Evolutionary conservation across 2,797 vertebrate genomes (phyloP).

Genomic region (Pogoniulus pusillus): DNA sequence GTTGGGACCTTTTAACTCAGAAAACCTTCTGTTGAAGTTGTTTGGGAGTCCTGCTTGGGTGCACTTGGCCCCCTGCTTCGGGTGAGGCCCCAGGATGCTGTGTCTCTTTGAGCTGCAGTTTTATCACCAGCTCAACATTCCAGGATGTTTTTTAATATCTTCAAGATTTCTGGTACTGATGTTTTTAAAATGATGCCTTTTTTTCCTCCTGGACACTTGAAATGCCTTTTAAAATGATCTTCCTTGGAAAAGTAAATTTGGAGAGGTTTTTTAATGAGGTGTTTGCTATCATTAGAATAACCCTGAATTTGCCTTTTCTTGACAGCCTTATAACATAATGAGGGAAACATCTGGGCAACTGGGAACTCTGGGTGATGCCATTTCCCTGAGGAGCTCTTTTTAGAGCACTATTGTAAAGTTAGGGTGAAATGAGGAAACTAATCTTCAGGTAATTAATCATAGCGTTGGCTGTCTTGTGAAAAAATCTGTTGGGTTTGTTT

Average conservation of each 20-base stretch:
- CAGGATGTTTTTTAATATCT: conserved; percentile 32
- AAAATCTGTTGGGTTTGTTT: conserved; percentile 6
- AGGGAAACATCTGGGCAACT: conserved; percentile 77
- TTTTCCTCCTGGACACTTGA: conserved; percentile 62
- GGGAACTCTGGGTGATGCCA: conserved; percentile 60
- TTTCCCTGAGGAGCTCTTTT: conserved; percentile 52
- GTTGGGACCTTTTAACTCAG: neutral
- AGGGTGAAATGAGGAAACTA: conserved; percentile 41
- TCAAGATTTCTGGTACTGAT: conserved; percentile 64
- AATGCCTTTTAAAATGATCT: conserved; percentile 65
- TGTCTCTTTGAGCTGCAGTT: neutral
- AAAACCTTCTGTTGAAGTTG: neutral
- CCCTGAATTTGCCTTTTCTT: conserved; percentile 69
- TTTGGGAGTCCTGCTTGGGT: neutral
- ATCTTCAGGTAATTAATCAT: conserved; percentile 37
- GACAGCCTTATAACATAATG: conserved; percentile 68
- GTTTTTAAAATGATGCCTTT: conserved; percentile 65
- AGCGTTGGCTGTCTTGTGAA: conserved; percentile 10
- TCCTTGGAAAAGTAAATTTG: conserved; percentile 74
- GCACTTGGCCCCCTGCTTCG: rapidly evolving
- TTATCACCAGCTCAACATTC: neutral
- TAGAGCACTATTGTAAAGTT: neutral
- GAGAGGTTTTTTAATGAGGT: conserved; percentile 75
- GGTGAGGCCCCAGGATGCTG: neutral
- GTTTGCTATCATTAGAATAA: conserved; percentile 79